Conservation (phyloP, 2,113 vertebrate species). For the Acanthisitta chloris region DNA sequence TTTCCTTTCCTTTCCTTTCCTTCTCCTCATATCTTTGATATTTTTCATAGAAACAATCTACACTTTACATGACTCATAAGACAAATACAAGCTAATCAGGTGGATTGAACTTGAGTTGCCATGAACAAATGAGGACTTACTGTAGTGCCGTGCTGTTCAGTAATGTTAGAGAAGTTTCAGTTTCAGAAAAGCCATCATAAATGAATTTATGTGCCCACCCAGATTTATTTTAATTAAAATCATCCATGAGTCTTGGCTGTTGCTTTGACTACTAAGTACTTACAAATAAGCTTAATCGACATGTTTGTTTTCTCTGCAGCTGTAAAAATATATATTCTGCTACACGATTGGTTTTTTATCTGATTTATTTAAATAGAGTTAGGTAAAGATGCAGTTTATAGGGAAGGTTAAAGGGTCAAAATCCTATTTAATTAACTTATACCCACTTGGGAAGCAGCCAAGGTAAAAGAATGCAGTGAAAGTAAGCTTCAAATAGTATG, state of each 20-base stretch:
- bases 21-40: background rate
- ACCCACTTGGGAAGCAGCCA: constrained; percentile 49
- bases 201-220: constrained; percentile 40
- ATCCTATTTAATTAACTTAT: constrained; percentile 70
- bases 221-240: constrained; percentile 74
- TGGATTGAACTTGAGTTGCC: background rate
- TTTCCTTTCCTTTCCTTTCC: too few relatives aligned
- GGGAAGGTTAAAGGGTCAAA: constrained; percentile 59
- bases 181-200: background rate
- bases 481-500: constrained; percentile 62
- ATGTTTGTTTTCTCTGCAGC: constrained; percentile 50
- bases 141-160: background rate
- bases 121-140: background rate
- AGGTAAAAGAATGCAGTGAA: constrained; percentile 63
- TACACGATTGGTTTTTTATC: constrained; percentile 56
- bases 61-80: background rate
- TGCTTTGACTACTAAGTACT: constrained; percentile 56
- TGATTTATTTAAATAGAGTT: constrained; percentile 76
- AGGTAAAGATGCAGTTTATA: constrained; percentile 60
- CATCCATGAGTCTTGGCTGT: constrained; percentile 47
- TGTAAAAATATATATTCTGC: constrained; percentile 57
- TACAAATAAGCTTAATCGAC: constrained; percentile 71
- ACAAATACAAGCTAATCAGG: background rate
- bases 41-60: background rate
- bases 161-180: background rate